A percentile compares a stretch with the other conserved stretches of the same genome.
These are phyloP conservation scores for Nymphalis io DNA, from an alignment of 1,140 invertebrate genomes.

Conservation along the genomic window DNA sequence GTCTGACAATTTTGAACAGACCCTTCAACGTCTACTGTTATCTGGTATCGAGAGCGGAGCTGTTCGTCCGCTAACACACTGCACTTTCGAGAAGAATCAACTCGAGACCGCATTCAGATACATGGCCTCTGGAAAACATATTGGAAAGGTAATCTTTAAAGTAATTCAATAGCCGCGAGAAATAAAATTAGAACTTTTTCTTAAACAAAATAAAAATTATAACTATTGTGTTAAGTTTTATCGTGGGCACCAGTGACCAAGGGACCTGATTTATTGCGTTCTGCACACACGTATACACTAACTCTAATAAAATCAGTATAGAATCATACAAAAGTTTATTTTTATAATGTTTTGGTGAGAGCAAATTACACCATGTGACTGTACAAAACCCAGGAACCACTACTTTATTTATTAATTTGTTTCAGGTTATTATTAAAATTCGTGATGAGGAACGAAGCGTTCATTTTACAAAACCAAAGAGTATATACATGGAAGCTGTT, in stretches of 20 bases:
- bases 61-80: constrained; percentile 83
- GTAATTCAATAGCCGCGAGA: background rate
- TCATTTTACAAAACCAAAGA: constrained; percentile 50
- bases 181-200: too few relatives aligned
- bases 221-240: too few relatives aligned
- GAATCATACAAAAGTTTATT: too few relatives aligned
- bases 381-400: background rate
- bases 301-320: too few relatives aligned
- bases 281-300: too few relatives aligned
- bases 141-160: constrained; percentile 86
- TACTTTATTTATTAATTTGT: background rate
- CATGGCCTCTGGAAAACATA: constrained; percentile 93
- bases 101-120: constrained; percentile 86
- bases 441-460: constrained; percentile 77
- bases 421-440: constrained; percentile 84
- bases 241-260: too few relatives aligned
- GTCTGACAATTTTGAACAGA: constrained; percentile 29
- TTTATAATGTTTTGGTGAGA: too few relatives aligned
- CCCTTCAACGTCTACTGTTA: constrained; percentile 80
- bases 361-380: too few relatives aligned
- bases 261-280: too few relatives aligned
- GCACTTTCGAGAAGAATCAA: constrained; percentile 83
- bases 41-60: constrained; percentile 85
- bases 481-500: constrained; percentile 72
- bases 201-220: too few relatives aligned